Evolutionary conservation across 2,113 vertebrate species (phyloP).

Genomic region (Danionella cerebrum): DNA sequence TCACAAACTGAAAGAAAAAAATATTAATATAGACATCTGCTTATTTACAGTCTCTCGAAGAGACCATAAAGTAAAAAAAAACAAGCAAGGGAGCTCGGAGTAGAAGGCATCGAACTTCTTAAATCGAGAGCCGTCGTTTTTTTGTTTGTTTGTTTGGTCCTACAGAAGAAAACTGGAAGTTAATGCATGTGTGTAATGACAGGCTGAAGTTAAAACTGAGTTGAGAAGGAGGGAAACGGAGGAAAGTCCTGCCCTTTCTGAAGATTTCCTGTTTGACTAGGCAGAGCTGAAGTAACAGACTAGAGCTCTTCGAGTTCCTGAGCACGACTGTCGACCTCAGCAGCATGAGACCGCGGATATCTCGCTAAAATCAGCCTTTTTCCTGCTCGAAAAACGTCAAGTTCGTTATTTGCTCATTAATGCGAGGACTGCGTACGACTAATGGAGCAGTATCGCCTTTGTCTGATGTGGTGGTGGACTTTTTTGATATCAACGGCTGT

Average conservation of each 20-base stretch:
- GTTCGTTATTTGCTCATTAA: background rate
- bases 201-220: constrained; percentile 22
- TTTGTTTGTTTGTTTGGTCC: too few relatives aligned
- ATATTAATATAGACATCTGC: too few relatives aligned
- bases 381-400: background rate
- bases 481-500: constrained; percentile 20
- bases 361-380: background rate
- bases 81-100: too few relatives aligned
- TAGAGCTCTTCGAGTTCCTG: constrained; percentile 16
- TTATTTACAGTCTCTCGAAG: too few relatives aligned
- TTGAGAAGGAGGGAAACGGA: constrained; percentile 25
- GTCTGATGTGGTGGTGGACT: constrained; percentile 16
- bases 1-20: too few relatives aligned
- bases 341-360: background rate
- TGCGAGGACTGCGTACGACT: constrained; percentile 5
- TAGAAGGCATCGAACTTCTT: background rate
- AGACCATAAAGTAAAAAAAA: too few relatives aligned
- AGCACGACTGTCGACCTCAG: background rate
- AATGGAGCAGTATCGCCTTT: constrained; percentile 32
- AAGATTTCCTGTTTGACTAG: constrained; percentile 45
- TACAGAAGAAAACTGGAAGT: constrained; percentile 37
- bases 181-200: constrained; percentile 35
- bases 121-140: too few relatives aligned
- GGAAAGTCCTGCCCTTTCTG: constrained; percentile 45
- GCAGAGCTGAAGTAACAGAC: constrained; percentile 22